phyloP scores from a whole-genome alignment of 2,888 invertebrate species.

The Cerceris ruficornis region DNA sequence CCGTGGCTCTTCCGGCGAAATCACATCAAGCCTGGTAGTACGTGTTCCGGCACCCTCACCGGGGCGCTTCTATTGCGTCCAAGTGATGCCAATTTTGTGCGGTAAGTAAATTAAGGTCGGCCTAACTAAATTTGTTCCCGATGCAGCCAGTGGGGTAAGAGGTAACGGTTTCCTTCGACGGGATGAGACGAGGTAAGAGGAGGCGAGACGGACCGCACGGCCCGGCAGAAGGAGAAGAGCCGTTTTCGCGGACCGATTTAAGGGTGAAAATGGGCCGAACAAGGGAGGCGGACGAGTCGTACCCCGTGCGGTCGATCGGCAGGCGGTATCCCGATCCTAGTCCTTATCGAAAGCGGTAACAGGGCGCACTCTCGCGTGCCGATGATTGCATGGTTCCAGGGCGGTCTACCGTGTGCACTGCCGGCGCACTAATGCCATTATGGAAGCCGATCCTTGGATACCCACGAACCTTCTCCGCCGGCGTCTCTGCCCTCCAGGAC shows the following conservation, averaged over 20 bases:
- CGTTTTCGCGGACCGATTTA: constrained; percentile 33
- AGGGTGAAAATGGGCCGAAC: constrained; percentile 36
- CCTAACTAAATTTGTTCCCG: constrained; percentile 27
- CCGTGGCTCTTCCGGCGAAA: constrained; percentile 39
- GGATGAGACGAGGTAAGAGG: constrained; percentile 12
- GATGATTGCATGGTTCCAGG: constrained; percentile 73
- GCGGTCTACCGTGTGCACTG: constrained; percentile 68
- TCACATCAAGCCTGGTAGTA: constrained; percentile 49
- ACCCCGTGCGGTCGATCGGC: constrained; percentile 7
- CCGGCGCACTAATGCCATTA: constrained; percentile 71
- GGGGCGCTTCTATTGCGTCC: constrained; percentile 25
- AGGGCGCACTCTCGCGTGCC: constrained; percentile 72
- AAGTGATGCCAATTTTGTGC: constrained; percentile 42
- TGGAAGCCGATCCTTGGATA: constrained; percentile 62
- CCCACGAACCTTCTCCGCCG: constrained; percentile 35
- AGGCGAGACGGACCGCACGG: constrained; percentile 1
- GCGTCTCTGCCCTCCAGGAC: constrained; percentile 44
- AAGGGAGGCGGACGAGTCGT: constrained; percentile 24
- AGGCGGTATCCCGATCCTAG: constrained; percentile 57
- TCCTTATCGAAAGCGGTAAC: constrained; percentile 70
- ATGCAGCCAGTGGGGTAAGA: constrained; percentile 11
- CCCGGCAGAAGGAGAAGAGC: not conserved
- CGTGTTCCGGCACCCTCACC: constrained; percentile 45
- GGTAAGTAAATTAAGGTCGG: constrained; percentile 50
- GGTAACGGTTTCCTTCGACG: constrained; percentile 18